A percentile compares a stretch with the other conserved stretches of the same genome.
Evolutionary conservation across 2,113 vertebrate genomes (phyloP).

Genomic region (Chamaetylas fuelleborni): DNA sequence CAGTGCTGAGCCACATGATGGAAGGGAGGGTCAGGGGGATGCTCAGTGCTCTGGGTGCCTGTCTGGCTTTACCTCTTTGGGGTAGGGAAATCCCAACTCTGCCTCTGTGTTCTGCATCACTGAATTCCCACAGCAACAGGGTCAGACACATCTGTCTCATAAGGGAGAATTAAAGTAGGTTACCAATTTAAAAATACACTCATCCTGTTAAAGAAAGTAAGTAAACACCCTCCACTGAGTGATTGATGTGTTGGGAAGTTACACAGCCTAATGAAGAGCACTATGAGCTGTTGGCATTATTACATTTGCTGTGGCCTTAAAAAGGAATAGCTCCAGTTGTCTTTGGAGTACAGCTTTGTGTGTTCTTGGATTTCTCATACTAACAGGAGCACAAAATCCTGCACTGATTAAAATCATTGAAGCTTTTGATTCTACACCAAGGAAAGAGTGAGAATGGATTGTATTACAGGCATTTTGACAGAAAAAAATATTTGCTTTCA

Average conservation of each 20-base stretch:
- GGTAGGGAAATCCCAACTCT: background rate
- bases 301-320: conserved; percentile 55
- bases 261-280: conserved; percentile 29
- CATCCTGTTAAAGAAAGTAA: background rate
- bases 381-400: background rate
- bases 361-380: conserved; percentile 53
- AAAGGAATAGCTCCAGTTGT: conserved; percentile 1
- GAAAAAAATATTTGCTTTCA: conserved; percentile 51
- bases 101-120: background rate
- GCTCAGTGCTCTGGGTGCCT: background rate
- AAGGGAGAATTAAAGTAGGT: background rate
- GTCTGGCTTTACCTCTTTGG: background rate
- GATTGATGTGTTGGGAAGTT: background rate
- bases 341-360: background rate
- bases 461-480: conserved; percentile 27
- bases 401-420: conserved; percentile 40
- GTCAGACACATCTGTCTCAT: background rate
- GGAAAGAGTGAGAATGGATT: background rate
- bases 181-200: background rate
- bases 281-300: conserved; percentile 35
- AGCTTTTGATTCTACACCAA: background rate
- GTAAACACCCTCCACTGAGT: background rate
- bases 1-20: fast-evolving
- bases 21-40: background rate
- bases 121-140: fast-evolving